Evolutionary conservation across 2,888 invertebrate species (phyloP).

Genomic region (Plemyria rubiginata): DNA sequence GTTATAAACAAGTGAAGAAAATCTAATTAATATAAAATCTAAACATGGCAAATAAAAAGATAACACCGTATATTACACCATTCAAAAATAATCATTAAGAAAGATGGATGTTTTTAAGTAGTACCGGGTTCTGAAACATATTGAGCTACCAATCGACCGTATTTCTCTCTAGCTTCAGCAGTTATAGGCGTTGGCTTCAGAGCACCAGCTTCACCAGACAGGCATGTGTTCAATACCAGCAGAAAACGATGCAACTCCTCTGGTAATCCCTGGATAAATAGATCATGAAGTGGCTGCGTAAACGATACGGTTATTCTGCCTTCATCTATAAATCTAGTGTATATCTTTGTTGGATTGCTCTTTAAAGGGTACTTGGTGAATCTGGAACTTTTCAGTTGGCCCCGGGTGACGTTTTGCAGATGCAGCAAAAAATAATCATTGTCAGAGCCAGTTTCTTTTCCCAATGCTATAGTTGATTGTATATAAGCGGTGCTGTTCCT

Average conservation of each 20-base stretch:
- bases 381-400: slow-evolving; percentile 19
- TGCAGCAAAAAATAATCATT: slow-evolving; percentile 30
- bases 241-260: slow-evolving; percentile 15
- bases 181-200: slow-evolving; percentile 4
- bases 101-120: too few species aligned
- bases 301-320: slow-evolving; percentile 30
- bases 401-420: slow-evolving; percentile 23
- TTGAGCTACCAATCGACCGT: neutral
- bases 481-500: slow-evolving; percentile 16
- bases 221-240: slow-evolving; percentile 15
- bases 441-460: slow-evolving; percentile 27
- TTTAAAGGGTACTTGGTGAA: slow-evolving; percentile 26
- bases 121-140: neutral
- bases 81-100: too few species aligned
- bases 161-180: slow-evolving; percentile 17
- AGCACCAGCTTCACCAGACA: slow-evolving; percentile 17
- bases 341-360: slow-evolving; percentile 24
- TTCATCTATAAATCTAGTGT: slow-evolving; percentile 19
- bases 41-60: too few species aligned
- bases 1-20: too few species aligned
- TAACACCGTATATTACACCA: too few species aligned
- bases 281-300: slow-evolving; percentile 24
- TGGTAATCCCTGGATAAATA: slow-evolving; percentile 21
- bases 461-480: slow-evolving; percentile 28
- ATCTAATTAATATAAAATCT: too few species aligned